Evolutionary conservation across 2,797 vertebrate species (phyloP).

Genomic region (Anguilla obscura): DNA sequence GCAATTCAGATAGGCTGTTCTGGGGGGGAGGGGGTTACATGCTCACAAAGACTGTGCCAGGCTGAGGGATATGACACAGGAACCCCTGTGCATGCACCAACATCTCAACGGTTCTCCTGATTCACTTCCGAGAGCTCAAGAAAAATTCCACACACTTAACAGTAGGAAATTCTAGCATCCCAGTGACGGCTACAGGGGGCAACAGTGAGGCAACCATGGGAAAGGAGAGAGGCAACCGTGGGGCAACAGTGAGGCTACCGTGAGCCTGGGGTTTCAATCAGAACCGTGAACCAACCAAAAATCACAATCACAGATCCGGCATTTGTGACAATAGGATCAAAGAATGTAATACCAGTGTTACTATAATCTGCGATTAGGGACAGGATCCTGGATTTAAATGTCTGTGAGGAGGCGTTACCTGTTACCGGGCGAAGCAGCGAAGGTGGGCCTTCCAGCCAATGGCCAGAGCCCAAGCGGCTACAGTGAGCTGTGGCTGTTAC

Average conservation of each 20-base stretch:
- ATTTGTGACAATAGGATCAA: background rate
- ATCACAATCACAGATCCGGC: background rate
- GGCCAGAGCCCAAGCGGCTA: background rate
- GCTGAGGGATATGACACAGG: background rate
- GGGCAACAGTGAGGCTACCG: background rate
- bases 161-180: background rate
- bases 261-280: background rate
- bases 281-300: background rate
- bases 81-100: background rate
- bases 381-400: background rate
- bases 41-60: background rate
- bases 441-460: background rate
- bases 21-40: background rate
- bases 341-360: background rate
- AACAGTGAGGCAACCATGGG: background rate
- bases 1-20: background rate
- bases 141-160: background rate
- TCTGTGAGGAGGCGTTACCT: background rate
- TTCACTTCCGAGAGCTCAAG: background rate
- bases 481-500: background rate
- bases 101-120: background rate
- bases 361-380: background rate
- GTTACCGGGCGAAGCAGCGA: background rate
- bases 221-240: background rate
- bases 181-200: background rate